Percentiles rank a stretch among this genome's conserved stretches.
Evolutionary conservation across 2,888 invertebrate species (phyloP).

Genomic region (Torymus aiolomorphi): DNA sequence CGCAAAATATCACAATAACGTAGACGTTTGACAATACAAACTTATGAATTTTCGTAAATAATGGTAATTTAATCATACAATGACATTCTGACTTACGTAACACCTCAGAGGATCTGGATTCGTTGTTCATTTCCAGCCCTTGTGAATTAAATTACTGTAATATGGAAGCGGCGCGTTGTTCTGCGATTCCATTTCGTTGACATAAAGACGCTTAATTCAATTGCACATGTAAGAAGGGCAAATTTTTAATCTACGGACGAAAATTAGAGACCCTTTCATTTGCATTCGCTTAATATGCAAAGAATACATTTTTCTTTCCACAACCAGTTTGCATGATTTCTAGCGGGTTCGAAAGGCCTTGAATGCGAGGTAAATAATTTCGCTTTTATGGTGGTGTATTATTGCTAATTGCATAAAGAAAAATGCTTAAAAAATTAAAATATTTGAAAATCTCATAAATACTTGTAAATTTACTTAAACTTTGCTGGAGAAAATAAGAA

Average conservation of each 20-base stretch:
- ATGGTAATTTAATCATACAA: too few species aligned
- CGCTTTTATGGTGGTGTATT: not conserved
- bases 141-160: slow-evolving; percentile 13
- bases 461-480: too few species aligned
- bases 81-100: too few species aligned
- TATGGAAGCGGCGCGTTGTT: not conserved
- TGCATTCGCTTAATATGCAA: not conserved
- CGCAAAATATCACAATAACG: too few species aligned
- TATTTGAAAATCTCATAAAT: too few species aligned
- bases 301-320: not conserved
- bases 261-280: not conserved
- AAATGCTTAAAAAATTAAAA: too few species aligned
- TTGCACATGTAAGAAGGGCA: too few species aligned
- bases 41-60: too few species aligned
- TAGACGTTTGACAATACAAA: too few species aligned
- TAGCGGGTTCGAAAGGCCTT: not conserved
- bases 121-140: not conserved
- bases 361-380: not conserved
- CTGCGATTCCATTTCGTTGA: slow-evolving; percentile 22
- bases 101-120: too few species aligned
- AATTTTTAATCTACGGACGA: not conserved
- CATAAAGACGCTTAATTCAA: not conserved
- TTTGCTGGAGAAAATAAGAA: too few species aligned
- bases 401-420: not conserved
- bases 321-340: slow-evolving; percentile 14